Evolutionary conservation across 1,140 invertebrate species (phyloP).

Genomic region (Drosophila punjabiensis): DNA sequence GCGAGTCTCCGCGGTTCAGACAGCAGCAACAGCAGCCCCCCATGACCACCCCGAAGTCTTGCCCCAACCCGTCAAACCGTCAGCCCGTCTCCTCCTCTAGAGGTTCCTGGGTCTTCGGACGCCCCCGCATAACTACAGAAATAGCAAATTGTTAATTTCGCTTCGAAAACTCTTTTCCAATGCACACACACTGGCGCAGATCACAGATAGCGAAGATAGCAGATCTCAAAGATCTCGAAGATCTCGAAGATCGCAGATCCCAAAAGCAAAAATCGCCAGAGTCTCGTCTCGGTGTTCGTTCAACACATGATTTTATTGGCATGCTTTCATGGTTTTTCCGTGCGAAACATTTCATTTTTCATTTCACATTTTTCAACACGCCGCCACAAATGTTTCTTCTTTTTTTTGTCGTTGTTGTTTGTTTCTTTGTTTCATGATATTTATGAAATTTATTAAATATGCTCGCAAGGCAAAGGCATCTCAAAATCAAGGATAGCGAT

Average conservation of each 20-base stretch:
- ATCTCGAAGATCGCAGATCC: conserved; percentile 6
- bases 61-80: no score
- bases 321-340: conserved; percentile 71
- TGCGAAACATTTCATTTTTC: conserved; percentile 57
- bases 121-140: conserved; percentile 74
- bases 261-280: conserved; percentile 13
- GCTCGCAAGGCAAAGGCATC: conserved; percentile 27
- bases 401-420: conserved; percentile 11
- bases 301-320: conserved; percentile 79
- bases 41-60: conserved; percentile 1
- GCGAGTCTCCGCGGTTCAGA: conserved; percentile 49
- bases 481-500: conserved; percentile 53
- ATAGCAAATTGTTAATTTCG: conserved; percentile 83
- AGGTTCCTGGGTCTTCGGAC: conserved; percentile 15
- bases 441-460: conserved; percentile 78
- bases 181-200: conserved; percentile 53
- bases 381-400: conserved; percentile 20
- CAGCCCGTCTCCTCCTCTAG: neutral
- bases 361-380: conserved; percentile 44
- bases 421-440: conserved; percentile 39
- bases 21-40: conserved; percentile 38
- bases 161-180: conserved; percentile 81
- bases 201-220: conserved; percentile 1
- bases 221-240: neutral
- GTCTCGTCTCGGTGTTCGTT: conserved; percentile 10